A percentile compares a stretch with the other conserved stretches of the same genome.
phyloP scores from a whole-genome alignment of 2,113 vertebrate species.

The Genyomyrus donnyi region DNA sequence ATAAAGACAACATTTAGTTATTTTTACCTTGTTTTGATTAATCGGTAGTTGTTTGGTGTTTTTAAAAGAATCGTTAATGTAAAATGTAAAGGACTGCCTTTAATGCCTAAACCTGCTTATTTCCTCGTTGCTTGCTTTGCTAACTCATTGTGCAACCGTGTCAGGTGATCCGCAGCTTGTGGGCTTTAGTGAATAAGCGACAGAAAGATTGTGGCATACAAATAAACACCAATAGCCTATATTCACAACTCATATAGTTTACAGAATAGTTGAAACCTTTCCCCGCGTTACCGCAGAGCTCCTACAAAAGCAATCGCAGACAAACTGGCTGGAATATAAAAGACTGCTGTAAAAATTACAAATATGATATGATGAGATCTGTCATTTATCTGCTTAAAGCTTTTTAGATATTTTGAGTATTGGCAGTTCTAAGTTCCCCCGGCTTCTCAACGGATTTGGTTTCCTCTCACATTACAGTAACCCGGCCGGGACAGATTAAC shows the following conservation, averaged over 20 bases:
- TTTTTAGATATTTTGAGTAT: not conserved
- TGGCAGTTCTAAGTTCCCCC: not conserved
- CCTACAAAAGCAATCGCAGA: not conserved
- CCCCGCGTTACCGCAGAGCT: not conserved
- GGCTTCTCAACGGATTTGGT: not conserved
- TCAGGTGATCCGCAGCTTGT: not conserved
- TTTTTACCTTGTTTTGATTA: not conserved
- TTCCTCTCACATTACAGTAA: slow-evolving; percentile 36
- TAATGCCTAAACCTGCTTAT: not conserved
- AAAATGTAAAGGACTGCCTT: not conserved
- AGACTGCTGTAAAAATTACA: not conserved
- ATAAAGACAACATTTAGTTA: not conserved
- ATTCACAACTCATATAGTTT: not conserved
- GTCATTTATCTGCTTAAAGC: not conserved
- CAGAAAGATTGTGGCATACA: not conserved
- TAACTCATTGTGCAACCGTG: not conserved
- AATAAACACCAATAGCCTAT: not conserved
- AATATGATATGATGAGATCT: not conserved
- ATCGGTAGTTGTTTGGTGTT: not conserved
- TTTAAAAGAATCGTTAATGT: not conserved
- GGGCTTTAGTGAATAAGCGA: not conserved
- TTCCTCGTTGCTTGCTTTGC: not conserved
- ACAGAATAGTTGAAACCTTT: not conserved
- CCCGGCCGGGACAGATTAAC: not conserved
- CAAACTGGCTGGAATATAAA: not conserved